Evolutionary conservation across 2,888 invertebrate species (phyloP).

Genomic region (Leucoptera coffeella): DNA sequence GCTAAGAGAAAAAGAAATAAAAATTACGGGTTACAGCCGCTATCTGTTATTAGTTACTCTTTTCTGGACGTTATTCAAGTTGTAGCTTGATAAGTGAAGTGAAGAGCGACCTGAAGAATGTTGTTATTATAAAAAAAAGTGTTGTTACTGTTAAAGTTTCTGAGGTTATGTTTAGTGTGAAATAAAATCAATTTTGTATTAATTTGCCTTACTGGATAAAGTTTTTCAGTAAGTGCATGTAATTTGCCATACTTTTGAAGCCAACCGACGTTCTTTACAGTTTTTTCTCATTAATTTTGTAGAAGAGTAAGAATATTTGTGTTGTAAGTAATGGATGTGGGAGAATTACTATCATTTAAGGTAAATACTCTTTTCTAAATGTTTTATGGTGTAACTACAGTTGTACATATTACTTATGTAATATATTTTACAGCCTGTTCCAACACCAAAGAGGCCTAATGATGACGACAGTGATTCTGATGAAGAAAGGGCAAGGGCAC

Average conservation of each 20-base stretch:
- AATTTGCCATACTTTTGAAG: too few relatives aligned
- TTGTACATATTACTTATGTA: not conserved
- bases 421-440: slow-evolving; percentile 59
- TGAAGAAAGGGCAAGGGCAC: slow-evolving; percentile 56
- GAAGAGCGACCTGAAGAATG: too few relatives aligned
- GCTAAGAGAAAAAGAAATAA: too few relatives aligned
- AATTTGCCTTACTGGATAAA: not conserved
- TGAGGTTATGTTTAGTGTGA: slow-evolving; percentile 1
- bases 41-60: too few relatives aligned
- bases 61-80: too few relatives aligned
- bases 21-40: too few relatives aligned
- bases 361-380: slow-evolving; percentile 10
- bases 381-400: not conserved
- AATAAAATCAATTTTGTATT: too few relatives aligned
- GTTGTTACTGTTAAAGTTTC: not conserved
- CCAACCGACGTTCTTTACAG: too few relatives aligned
- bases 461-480: slow-evolving; percentile 64
- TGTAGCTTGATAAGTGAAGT: too few relatives aligned
- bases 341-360: slow-evolving; percentile 43
- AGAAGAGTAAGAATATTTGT: not conserved
- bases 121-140: too few relatives aligned
- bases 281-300: too few relatives aligned
- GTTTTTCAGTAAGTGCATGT: too few relatives aligned
- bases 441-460: slow-evolving; percentile 69
- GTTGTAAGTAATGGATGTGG: slow-evolving; percentile 35